Evolutionary conservation across 2,113 vertebrate genomes (phyloP).

Genomic region (Siphamia tubifer): DNA sequence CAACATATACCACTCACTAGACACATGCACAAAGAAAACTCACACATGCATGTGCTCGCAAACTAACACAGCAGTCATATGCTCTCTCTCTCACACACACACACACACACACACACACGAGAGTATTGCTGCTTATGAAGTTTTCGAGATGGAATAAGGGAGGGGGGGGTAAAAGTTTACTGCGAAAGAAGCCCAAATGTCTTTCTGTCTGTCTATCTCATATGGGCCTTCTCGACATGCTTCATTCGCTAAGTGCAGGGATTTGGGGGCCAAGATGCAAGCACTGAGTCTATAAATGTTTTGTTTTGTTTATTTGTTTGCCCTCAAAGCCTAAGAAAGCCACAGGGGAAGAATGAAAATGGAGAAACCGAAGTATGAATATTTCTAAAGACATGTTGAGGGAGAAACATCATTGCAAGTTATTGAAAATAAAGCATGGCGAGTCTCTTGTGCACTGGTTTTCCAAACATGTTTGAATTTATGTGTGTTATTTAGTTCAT

Average conservation of each 20-base stretch:
- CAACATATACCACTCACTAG: slow-evolving; percentile 42
- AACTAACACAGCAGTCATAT: slow-evolving; percentile 6
- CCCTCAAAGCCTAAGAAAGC: slow-evolving; percentile 65
- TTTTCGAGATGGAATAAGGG: slow-evolving; percentile 63
- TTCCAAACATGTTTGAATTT: slow-evolving; percentile 36
- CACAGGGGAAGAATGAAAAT: slow-evolving; percentile 60
- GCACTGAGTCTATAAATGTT: slow-evolving; percentile 73
- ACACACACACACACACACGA: no score
- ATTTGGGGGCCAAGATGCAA: slow-evolving; percentile 61
- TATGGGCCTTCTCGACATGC: slow-evolving; percentile 67
- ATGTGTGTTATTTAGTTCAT: no score
- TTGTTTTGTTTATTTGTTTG: slow-evolving; percentile 77
- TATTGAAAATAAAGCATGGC: slow-evolving; percentile 21
- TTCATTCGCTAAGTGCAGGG: slow-evolving; percentile 65
- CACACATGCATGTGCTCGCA: not conserved
- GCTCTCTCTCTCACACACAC: slow-evolving; percentile 1
- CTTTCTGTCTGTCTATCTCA: slow-evolving; percentile 51
- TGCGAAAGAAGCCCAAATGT: slow-evolving; percentile 68
- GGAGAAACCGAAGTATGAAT: slow-evolving; percentile 18
- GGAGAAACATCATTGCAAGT: slow-evolving; percentile 41
- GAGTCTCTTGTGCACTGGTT: slow-evolving; percentile 14
- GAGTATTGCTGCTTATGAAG: slow-evolving; percentile 50
- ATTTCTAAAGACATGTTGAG: slow-evolving; percentile 25
- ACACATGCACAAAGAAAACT: slow-evolving; percentile 12
- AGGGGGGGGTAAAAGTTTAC: slow-evolving; percentile 77